A percentile compares a stretch with the other conserved stretches of the same genome.
phyloP scores from a whole-genome alignment of 2,888 invertebrate species.

The Thysanoteuthis rhombus region DNA sequence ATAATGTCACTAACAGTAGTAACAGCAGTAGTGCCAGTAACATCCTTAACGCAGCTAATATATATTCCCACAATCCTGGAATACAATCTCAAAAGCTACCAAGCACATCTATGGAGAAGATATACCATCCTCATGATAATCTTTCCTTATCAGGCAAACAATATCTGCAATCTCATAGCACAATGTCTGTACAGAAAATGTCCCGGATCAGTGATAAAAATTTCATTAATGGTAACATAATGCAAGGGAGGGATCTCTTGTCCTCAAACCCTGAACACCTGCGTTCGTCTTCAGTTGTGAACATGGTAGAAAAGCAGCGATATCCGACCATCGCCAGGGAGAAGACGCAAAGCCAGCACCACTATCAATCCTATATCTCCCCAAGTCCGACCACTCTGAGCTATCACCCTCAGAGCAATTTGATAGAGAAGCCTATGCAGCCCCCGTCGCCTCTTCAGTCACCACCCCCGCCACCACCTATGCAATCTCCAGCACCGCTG shows the following conservation, averaged over 20 bases:
- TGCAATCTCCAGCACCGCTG: neutral
- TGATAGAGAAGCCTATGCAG: neutral
- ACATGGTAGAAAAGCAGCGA: neutral
- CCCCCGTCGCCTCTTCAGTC: neutral
- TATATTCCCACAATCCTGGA: neutral
- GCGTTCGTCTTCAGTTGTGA: neutral
- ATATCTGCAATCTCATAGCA: neutral
- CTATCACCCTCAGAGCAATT: neutral
- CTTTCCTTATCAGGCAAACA: neutral
- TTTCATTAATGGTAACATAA: neutral
- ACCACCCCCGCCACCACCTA: neutral
- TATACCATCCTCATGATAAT: neutral
- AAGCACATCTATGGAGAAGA: neutral
- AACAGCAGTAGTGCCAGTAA: conserved; percentile 13
- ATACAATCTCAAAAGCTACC: neutral
- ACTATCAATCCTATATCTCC: neutral
- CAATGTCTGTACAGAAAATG: neutral
- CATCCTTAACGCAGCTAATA: neutral
- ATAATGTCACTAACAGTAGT: neutral
- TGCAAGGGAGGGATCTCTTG: neutral
- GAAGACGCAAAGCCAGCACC: neutral
- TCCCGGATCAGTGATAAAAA: neutral
- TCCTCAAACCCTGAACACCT: neutral
- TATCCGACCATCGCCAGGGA: neutral
- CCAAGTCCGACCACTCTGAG: neutral